Conservation (phyloP, 92 coral and sea anemone species). For the Ricordea florida region DNA sequence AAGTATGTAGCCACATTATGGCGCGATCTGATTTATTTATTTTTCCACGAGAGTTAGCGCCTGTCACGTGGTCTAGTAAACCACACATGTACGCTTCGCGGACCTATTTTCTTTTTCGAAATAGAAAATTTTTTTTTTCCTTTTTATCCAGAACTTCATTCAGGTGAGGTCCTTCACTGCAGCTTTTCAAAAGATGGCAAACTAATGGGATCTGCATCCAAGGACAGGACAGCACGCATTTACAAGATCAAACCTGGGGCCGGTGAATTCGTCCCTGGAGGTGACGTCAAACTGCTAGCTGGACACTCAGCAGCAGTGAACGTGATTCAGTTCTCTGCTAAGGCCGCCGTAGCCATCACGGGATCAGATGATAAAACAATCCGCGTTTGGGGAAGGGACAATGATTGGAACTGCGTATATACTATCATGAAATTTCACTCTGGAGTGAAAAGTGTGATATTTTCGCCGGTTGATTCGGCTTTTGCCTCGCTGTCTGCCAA, state of each 20-base stretch:
- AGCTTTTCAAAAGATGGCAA: conserved; percentile 83
- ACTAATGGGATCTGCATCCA: conserved; percentile 80
- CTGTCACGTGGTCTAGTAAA: too few species aligned
- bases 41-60: too few species aligned
- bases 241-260: conserved; percentile 84
- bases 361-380: conserved; percentile 87
- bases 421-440: conserved; percentile 41
- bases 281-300: conserved; percentile 56
- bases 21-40: too few species aligned
- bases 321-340: conserved; percentile 76
- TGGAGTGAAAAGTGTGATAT: conserved; percentile 67
- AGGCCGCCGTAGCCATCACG: conserved; percentile 55
- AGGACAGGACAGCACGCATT: conserved; percentile 76
- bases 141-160: conserved; percentile 71
- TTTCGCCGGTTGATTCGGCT: conserved; percentile 50
- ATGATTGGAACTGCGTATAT: conserved; percentile 57
- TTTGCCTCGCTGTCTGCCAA: conserved; percentile 79
- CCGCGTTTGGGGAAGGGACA: conserved; percentile 67
- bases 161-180: conserved; percentile 81
- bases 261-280: conserved; percentile 92
- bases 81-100: too few species aligned
- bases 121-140: too few species aligned
- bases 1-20: too few species aligned
- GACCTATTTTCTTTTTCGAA: too few species aligned
- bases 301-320: conserved; percentile 86